phyloP scores from a whole-genome alignment of 1,140 invertebrate genomes.

The Saxidomus purpurata region DNA sequence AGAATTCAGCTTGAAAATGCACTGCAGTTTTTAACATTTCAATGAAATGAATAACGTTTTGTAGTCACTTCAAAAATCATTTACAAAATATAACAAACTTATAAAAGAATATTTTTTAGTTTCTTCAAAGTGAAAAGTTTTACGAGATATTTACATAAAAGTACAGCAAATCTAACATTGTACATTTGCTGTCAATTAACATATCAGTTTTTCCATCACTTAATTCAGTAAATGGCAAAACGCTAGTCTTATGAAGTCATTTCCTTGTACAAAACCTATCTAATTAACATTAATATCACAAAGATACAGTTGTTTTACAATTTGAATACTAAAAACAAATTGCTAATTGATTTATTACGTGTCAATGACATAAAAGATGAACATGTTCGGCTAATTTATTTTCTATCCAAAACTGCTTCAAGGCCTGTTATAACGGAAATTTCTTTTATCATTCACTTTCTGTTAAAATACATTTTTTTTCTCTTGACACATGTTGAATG shows the following conservation, averaged over 20 bases:
- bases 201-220: too few relatives aligned
- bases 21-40: not conserved
- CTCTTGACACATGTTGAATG: not conserved
- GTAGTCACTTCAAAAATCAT: too few relatives aligned
- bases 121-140: too few relatives aligned
- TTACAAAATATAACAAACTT: too few relatives aligned
- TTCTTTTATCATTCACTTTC: not conserved
- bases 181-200: too few relatives aligned
- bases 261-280: not conserved
- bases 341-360: slow-evolving; percentile 21
- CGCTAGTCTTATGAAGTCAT: too few relatives aligned
- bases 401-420: not conserved
- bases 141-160: too few relatives aligned
- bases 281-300: not conserved
- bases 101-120: too few relatives aligned
- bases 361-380: not conserved
- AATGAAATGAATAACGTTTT: too few relatives aligned
- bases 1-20: not conserved
- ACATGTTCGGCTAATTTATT: not conserved
- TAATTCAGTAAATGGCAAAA: too few relatives aligned
- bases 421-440: not conserved
- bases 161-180: too few relatives aligned
- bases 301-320: slow-evolving; percentile 2
- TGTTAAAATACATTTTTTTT: not conserved
- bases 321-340: not conserved